These are phyloP conservation scores for Myotis findleyi DNA, from an alignment of 2,797 vertebrate genomes.

Conservation along the genomic window DNA sequence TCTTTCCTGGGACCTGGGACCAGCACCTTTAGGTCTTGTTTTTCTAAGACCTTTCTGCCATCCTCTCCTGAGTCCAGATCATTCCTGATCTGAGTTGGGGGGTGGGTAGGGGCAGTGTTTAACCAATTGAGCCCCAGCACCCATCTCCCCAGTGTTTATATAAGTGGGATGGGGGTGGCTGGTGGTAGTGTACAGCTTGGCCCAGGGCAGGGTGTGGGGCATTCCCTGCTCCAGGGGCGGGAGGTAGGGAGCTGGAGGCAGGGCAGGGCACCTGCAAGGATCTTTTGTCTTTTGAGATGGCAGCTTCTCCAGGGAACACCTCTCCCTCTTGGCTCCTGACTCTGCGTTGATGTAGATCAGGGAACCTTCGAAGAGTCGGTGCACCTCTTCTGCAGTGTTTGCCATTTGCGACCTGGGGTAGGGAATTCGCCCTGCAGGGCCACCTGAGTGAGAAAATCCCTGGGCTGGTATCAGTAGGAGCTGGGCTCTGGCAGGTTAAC, in stretches of 20 bases:
- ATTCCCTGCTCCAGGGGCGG: neutral
- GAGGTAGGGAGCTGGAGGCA: neutral
- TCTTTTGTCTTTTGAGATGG: conserved; percentile 36
- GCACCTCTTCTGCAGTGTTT: neutral
- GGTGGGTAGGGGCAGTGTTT: neutral
- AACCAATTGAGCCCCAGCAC: neutral
- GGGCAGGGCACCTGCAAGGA: neutral
- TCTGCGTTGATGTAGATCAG: neutral
- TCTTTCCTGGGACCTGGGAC: neutral
- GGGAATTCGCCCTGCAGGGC: neutral
- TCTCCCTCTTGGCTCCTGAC: neutral
- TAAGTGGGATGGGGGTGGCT: neutral
- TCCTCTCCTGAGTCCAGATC: neutral
- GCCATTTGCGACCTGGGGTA: neutral
- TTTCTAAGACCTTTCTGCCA: conserved; percentile 18
- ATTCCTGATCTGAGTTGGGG: neutral
- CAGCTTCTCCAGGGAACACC: neutral
- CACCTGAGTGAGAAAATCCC: neutral
- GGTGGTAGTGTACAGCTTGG: neutral
- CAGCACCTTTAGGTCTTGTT: neutral
- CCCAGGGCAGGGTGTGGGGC: neutral
- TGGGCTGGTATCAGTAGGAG: neutral
- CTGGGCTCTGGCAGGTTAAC: neutral
- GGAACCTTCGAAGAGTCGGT: neutral
- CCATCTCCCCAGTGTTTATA: neutral